phyloP scores from a whole-genome alignment of 2,797 vertebrate genomes.

The Helostoma temminkii region DNA sequence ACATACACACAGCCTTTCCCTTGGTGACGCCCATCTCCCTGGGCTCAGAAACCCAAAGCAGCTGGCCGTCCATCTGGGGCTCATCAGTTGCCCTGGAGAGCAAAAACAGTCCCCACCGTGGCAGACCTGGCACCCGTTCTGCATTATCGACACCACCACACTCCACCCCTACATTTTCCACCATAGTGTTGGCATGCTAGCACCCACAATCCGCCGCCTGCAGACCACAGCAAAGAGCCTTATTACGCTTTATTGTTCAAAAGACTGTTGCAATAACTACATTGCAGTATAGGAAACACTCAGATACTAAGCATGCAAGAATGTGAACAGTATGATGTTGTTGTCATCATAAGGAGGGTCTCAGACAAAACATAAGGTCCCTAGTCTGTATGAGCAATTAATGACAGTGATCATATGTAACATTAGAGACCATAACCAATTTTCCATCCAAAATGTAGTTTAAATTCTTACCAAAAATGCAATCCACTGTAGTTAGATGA shows the following conservation, averaged over 20 bases:
- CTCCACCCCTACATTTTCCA: constrained; percentile 33
- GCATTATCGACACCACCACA: constrained; percentile 57
- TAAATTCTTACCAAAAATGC: neutral
- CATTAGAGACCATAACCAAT: neutral
- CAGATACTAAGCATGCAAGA: constrained; percentile 36
- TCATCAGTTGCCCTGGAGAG: constrained; percentile 73
- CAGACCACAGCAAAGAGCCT: constrained; percentile 63
- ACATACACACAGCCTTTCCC: constrained; percentile 30
- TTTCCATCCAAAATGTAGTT: neutral
- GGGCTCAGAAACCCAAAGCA: constrained; percentile 68
- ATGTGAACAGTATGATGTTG: constrained; percentile 31
- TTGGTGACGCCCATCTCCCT: constrained; percentile 49
- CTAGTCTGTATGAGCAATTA: constrained; percentile 41
- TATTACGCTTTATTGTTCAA: constrained; percentile 33
- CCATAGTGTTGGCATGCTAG: constrained; percentile 32
- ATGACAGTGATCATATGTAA: constrained; percentile 43
- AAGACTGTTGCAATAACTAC: constrained; percentile 1
- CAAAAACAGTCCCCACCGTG: constrained; percentile 53
- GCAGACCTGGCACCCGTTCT: constrained; percentile 66
- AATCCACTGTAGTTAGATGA: neutral
- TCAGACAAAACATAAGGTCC: constrained; percentile 45
- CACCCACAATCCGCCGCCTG: constrained; percentile 27
- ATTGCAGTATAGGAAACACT: constrained; percentile 6
- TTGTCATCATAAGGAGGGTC: constrained; percentile 28
- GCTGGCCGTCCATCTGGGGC: constrained; percentile 77